Percentiles rank a stretch among this genome's conserved stretches.
These are phyloP conservation scores for Amphimallon solstitiale DNA, from an alignment of 2,888 invertebrate species.

Conservation along the genomic window DNA sequence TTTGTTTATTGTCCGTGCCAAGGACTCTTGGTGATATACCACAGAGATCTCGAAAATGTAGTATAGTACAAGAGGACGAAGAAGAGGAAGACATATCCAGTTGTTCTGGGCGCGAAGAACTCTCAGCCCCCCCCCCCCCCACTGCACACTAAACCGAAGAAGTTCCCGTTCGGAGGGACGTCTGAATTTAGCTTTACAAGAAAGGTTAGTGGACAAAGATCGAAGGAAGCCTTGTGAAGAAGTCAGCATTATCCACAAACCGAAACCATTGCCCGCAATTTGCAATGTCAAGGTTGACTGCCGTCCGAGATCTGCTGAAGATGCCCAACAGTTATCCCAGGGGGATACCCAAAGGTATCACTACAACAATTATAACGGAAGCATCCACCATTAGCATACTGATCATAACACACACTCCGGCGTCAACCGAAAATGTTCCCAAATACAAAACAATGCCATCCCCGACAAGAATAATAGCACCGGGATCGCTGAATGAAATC, in stretches of 20 bases:
- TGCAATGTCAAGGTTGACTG: slow-evolving; percentile 42
- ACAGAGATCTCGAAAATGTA: slow-evolving; percentile 84
- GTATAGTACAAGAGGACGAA: slow-evolving; percentile 92
- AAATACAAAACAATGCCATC: slow-evolving; percentile 72
- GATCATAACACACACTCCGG: slow-evolving; percentile 59
- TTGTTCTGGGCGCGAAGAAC: slow-evolving; percentile 70
- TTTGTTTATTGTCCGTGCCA: slow-evolving; percentile 69
- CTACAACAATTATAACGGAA: slow-evolving; percentile 65
- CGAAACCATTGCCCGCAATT: slow-evolving; percentile 29
- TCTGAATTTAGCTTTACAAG: slow-evolving; percentile 76
- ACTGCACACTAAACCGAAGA: slow-evolving; percentile 69
- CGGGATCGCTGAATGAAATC: slow-evolving; percentile 70
- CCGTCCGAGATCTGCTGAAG: slow-evolving; percentile 44
- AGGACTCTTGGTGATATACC: slow-evolving; percentile 76
- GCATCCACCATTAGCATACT: slow-evolving; percentile 68
- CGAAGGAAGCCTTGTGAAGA: slow-evolving; percentile 60
- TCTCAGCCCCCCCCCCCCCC: slow-evolving; percentile 62
- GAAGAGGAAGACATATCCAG: slow-evolving; percentile 82
- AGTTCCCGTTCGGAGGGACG: slow-evolving; percentile 85
- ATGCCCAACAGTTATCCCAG: slow-evolving; percentile 49
- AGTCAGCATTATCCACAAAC: slow-evolving; percentile 19
- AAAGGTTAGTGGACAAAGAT: slow-evolving; percentile 68
- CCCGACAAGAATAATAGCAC: slow-evolving; percentile 63
- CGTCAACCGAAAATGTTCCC: slow-evolving; percentile 57
- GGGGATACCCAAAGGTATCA: slow-evolving; percentile 38